phyloP scores from a whole-genome alignment of 2,888 invertebrate genomes.

The Pseudeuparius sepicola region DNA sequence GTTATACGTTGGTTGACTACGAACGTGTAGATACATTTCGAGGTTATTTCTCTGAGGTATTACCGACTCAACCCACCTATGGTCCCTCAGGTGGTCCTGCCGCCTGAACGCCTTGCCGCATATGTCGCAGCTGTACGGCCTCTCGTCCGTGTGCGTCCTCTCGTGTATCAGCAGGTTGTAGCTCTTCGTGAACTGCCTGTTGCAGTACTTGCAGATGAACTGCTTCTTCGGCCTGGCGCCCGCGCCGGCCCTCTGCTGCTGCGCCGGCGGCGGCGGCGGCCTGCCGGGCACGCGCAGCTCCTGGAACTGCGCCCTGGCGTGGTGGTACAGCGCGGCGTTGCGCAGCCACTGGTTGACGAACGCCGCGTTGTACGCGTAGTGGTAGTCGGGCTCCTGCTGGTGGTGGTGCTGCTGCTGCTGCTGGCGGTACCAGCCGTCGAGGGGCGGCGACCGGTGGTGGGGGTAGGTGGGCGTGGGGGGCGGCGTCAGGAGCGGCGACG shows the following conservation, averaged over 20 bases:
- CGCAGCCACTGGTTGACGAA: conserved; percentile 67
- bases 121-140: conserved; percentile 93
- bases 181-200: conserved; percentile 94
- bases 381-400: too few relatives aligned
- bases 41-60: background rate
- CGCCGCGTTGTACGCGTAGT: conserved; percentile 41
- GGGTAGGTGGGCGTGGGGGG: conserved; percentile 61
- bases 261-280: conserved; percentile 41
- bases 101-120: conserved; percentile 93
- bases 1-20: too few relatives aligned
- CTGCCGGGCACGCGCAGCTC: conserved; percentile 35
- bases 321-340: conserved; percentile 60
- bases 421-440: conserved; percentile 37
- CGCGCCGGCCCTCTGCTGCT: conserved; percentile 33
- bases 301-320: conserved; percentile 35
- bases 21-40: background rate
- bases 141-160: conserved; percentile 92
- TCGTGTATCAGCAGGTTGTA: conserved; percentile 97
- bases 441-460: conserved; percentile 19
- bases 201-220: conserved; percentile 97
- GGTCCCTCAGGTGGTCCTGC: conserved; percentile 87
- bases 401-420: conserved; percentile 29
- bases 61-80: conserved; percentile 51
- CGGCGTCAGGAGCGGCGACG: conserved; percentile 53
- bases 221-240: conserved; percentile 62